Base-by-base conservation (phyloP, 2,113 vertebrate species). In the Balaenoptera acutorostrata region DNA sequence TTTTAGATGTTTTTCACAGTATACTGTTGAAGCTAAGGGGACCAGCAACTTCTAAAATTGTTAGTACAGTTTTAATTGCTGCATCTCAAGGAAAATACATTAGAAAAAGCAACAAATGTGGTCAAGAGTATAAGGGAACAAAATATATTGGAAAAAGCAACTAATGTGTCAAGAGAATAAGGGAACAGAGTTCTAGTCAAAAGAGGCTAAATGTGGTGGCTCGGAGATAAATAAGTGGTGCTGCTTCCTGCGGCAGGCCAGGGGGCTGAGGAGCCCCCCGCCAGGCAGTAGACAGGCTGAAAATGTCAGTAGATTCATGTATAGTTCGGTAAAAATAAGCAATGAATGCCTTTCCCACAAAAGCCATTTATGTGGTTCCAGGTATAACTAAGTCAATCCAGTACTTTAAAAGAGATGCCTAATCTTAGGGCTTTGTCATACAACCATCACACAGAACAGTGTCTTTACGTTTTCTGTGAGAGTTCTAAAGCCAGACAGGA, bases 161-260 rank as follows among this genome's bases (percentile, higher is more conserved):
- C 39, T 25, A 0, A 4, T 23, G 10, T 4, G 2, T 52, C 46
- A 14, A 31, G 52, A 71, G 52, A 23, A 7, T 15, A 5, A 33
- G n/a, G 55, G 41, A n/a, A 21, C 20, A 49, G 36, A 52, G 3
- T 61, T 75, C 33, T 33, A 11, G 49, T 81, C n/a, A 3, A 59
- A 20, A 57, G 46, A 27, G 71, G 33, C 29, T 21, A 3, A 49
- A 2, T 11, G 13, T 27, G 21, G 5, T 29, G 13, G 39, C 44
- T 31, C 36, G 7, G 12, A 17, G 18, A 6, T 29, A 2, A 11
- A 0, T 1, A 4, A 11, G 4, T 12, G 7, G 6, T 29, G 0
- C 23, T n/a, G 2, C 39, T 85, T 52, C 27, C 69, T 31, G 0
- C 0, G 31, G 88, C 33, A 68, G 46, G n/a, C 27, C 1, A 59